phyloP scores from a whole-genome alignment of 2,113 vertebrate species.

The Hippopotamus amphibius region DNA sequence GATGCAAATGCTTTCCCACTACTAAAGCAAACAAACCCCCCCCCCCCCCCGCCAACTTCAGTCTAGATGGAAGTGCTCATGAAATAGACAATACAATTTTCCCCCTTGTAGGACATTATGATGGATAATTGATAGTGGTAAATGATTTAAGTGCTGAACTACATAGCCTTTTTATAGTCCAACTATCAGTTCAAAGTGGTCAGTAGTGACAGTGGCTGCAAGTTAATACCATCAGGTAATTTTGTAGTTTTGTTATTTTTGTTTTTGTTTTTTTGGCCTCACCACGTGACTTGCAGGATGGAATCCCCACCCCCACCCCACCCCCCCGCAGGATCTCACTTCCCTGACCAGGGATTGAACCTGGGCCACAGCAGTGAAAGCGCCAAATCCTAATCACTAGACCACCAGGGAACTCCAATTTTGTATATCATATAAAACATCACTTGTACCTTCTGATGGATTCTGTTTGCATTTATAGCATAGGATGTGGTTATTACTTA shows the following conservation, averaged over 20 bases:
- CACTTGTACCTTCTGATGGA: neutral
- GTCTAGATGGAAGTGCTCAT: slow-evolving; percentile 61
- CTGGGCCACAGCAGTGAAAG: no score
- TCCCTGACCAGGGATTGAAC: no score
- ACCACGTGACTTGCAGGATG: no score
- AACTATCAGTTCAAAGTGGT: slow-evolving; percentile 10
- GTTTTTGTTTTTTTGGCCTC: no score
- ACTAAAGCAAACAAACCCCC: slow-evolving; percentile 50
- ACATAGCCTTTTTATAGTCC: slow-evolving; percentile 38
- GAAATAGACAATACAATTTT: slow-evolving; percentile 65
- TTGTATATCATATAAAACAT: slow-evolving; percentile 14
- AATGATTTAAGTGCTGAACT: slow-evolving; percentile 53
- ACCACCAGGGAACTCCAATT: neutral
- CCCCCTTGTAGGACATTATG: neutral
- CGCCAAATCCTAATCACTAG: no score
- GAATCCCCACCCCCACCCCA: no score
- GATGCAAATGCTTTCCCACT: slow-evolving; percentile 51
- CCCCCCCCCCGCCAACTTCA: neutral
- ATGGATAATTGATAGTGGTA: slow-evolving; percentile 26
- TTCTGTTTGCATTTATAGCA: slow-evolving; percentile 20
- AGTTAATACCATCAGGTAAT: neutral
- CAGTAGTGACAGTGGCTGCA: slow-evolving; percentile 7
- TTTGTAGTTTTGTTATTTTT: neutral
- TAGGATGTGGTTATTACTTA: neutral
- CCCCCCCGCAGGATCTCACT: no score